These are phyloP conservation scores for Watsonalla cultraria DNA, from an alignment of 2,888 invertebrate species.

Conservation along the genomic window DNA sequence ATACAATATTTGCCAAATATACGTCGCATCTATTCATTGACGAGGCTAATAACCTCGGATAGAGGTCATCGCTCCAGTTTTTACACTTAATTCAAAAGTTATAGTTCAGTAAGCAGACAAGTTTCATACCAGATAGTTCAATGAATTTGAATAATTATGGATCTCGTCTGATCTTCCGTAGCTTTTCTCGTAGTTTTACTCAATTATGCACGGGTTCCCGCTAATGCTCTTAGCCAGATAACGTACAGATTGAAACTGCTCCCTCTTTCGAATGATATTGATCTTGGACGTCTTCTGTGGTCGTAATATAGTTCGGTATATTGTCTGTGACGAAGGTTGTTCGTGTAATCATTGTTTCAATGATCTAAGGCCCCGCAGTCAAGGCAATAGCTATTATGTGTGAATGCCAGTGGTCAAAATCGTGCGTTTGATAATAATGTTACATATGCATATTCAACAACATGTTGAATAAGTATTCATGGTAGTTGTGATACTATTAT, in stretches of 20 bases:
- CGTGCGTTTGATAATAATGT: background rate
- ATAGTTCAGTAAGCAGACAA: no score
- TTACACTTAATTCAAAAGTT: no score
- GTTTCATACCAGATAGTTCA: no score
- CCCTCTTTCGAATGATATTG: constrained; percentile 9
- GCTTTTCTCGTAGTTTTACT: no score
- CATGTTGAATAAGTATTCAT: no score
- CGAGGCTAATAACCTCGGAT: constrained; percentile 6
- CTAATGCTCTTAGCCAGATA: constrained; percentile 12
- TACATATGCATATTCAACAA: no score
- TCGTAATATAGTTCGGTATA: constrained; percentile 7
- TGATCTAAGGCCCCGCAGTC: constrained; percentile 1
- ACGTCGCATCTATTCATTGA: background rate
- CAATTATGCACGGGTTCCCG: background rate
- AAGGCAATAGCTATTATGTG: constrained; percentile 1
- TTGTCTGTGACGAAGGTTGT: constrained; percentile 14
- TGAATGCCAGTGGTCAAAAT: constrained; percentile 1
- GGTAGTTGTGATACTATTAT: no score
- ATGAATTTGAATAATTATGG: no score
- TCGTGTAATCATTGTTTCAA: constrained; percentile 1
- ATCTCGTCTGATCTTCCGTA: no score
- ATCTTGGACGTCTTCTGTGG: constrained; percentile 2
- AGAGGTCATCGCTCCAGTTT: no score
- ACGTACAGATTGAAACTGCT: constrained; percentile 12
- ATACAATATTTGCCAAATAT: no score